Conservation (phyloP, 2,797 vertebrate species). For the Takifugu rubripes region DNA sequence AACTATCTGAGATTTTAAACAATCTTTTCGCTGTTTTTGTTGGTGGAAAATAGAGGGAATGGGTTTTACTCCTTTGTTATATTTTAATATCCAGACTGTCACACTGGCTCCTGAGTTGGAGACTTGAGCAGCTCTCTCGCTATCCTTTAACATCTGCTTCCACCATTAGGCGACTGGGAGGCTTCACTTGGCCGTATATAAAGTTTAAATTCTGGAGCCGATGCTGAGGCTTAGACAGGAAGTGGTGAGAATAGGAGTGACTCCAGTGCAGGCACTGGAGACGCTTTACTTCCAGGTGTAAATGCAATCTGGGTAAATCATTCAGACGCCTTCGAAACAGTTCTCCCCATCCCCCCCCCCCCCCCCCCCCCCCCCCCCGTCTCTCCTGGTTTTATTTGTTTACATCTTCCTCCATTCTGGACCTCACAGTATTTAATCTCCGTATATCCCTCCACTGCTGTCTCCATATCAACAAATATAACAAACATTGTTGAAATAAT, state of each 20-base stretch:
- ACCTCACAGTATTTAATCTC: slow-evolving; percentile 5
- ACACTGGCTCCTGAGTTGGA: slow-evolving; percentile 1
- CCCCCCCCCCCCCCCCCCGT: slow-evolving; percentile 2
- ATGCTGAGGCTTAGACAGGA: slow-evolving; percentile 9
- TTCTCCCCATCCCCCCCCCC: slow-evolving; percentile 12
- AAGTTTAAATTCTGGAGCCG: slow-evolving; percentile 6
- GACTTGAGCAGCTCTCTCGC: slow-evolving; percentile 1
- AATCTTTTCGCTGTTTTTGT: not conserved
- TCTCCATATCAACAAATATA: no score
- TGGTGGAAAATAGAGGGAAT: not conserved
- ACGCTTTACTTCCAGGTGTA: slow-evolving; percentile 33
- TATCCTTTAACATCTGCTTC: slow-evolving; percentile 35
- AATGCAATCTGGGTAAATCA: slow-evolving; percentile 42
- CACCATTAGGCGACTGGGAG: slow-evolving; percentile 32
- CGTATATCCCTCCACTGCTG: no score
- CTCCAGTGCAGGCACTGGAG: slow-evolving; percentile 19
- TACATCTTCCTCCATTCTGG: not conserved
- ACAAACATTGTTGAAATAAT: not conserved
- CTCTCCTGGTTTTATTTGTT: slow-evolving; percentile 28
- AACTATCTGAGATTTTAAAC: not conserved
- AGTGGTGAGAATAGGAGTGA: slow-evolving; percentile 9
- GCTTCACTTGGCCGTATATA: slow-evolving; percentile 15
- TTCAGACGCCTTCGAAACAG: slow-evolving; percentile 3
- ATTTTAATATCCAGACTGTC: not conserved
- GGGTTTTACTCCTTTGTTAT: not conserved